Conservation (phyloP, 2,888 invertebrate genomes). For the Parnassius glacialis region DNA sequence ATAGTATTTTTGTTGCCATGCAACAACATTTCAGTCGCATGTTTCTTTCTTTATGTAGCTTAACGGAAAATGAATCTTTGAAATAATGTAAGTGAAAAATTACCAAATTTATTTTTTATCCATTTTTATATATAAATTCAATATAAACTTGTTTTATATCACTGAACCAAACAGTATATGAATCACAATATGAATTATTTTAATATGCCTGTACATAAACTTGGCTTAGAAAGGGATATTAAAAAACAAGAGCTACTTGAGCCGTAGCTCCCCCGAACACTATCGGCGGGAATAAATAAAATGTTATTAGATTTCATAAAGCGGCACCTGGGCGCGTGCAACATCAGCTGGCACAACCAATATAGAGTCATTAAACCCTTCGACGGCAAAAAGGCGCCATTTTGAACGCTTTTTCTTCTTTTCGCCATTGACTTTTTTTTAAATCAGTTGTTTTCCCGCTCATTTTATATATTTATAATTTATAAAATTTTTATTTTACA, state of each 20-base stretch:
- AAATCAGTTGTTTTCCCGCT: constrained; percentile 2
- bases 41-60: no score
- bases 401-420: constrained; percentile 14
- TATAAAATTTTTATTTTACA: neutral
- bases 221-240: constrained; percentile 15
- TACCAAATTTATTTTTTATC: no score
- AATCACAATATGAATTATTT: constrained; percentile 10
- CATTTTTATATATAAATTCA: no score
- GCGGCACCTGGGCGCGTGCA: constrained; percentile 33
- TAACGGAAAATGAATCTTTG: no score
- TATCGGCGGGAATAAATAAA: constrained; percentile 39
- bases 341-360: constrained; percentile 35
- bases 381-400: constrained; percentile 14
- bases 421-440: constrained; percentile 9
- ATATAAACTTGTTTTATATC: no score
- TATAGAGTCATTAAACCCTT: constrained; percentile 35
- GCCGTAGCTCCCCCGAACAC: constrained; percentile 26
- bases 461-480: constrained; percentile 5
- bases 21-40: no score
- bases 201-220: constrained; percentile 12
- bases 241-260: constrained; percentile 18
- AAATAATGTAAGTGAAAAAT: no score
- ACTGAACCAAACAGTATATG: constrained; percentile 3
- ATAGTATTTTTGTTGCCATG: no score
- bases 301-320: constrained; percentile 39